Conservation (phyloP, 2,113 vertebrate species). For the Probosciger aterrimus region DNA sequence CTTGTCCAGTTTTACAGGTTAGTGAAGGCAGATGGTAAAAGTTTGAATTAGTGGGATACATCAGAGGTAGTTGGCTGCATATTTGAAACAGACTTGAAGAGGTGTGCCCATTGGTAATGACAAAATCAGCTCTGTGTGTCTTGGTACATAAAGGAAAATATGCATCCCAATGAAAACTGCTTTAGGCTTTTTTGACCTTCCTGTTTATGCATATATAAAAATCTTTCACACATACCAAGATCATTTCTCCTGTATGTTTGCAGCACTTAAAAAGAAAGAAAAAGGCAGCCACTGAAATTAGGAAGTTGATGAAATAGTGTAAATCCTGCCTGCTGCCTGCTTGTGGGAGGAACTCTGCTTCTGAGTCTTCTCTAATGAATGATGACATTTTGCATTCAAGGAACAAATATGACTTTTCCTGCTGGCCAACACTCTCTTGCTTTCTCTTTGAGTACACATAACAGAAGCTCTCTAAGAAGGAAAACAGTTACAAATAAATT, state of each 20-base stretch:
- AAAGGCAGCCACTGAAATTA: not conserved
- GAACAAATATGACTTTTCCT: conserved; percentile 27
- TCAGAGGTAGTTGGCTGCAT: conserved; percentile 1
- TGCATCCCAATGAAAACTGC: not conserved
- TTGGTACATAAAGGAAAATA: not conserved
- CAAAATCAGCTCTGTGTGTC: conserved; percentile 9
- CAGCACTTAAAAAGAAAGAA: not conserved
- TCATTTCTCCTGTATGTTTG: not conserved
- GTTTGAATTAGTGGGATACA: not conserved
- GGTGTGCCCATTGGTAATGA: not conserved
- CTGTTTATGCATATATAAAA: not conserved
- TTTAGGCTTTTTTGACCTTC: not conserved
- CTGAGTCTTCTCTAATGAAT: conserved; percentile 1
- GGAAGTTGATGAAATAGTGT: not conserved
- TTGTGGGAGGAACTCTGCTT: not conserved
- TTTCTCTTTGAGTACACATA: not conserved
- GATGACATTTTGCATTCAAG: conserved; percentile 31
- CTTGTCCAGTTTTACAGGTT: not conserved
- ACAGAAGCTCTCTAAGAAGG: not conserved
- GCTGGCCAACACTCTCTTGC: not conserved
- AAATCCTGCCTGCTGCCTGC: not conserved
- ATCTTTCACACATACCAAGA: not conserved
- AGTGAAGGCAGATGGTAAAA: conserved; percentile 29
- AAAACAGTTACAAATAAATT: not conserved
- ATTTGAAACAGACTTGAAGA: conserved; percentile 4